Evolutionary conservation across 2,113 vertebrate species (phyloP), one percentile per base, ranked within the genome.

Genomic region (Oreochromis aureus): DNA sequence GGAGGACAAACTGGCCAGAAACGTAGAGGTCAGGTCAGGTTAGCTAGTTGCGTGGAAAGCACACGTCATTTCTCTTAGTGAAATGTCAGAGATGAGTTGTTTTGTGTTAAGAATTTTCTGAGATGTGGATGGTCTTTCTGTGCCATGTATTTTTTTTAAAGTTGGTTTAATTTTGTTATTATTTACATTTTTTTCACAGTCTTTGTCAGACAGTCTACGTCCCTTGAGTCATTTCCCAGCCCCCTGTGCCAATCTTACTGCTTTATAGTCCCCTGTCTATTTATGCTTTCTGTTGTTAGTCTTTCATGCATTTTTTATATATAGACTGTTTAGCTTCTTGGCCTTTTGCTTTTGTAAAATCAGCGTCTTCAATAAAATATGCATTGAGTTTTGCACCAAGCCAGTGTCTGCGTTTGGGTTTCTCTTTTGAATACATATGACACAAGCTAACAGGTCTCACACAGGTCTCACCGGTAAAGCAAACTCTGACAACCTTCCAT

Each of bases 101-200:
- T 63, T 63, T 63, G 30, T 34, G 10, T 63, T 34, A 11, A 34
- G 59, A 34, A 63, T 63, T 63, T 34, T 63, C 59, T 6, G 59
- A 63, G 58, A 11, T 63, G 59, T 63, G 32, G 30, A 61, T 10
- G 15, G 3, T 9, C 34, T 61, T 61, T 19, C 16, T 34, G 58
- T 61, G 58, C 8, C 6, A 63, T 63, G 32, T 63, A n/a, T 63
- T 36, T n/a, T 58, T 63, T 11, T 0, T 0, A 0, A 61, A 36
- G 3, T 63, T 63, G 32, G 32, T 63, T 66, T 41, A 41, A 22
- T 66, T 66, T 39, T 7, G 19, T 66, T 66, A n/a, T 39, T 7
- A 24, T 56, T 55, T 6, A 55, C 3, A 55, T 63, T 39, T 36
- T 66, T 46, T 46, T 3, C 19, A 3, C 6, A 39, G 61, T 66